phyloP scores from a whole-genome alignment of 1,140 invertebrate species.

The Hypsibius dujardini region DNA sequence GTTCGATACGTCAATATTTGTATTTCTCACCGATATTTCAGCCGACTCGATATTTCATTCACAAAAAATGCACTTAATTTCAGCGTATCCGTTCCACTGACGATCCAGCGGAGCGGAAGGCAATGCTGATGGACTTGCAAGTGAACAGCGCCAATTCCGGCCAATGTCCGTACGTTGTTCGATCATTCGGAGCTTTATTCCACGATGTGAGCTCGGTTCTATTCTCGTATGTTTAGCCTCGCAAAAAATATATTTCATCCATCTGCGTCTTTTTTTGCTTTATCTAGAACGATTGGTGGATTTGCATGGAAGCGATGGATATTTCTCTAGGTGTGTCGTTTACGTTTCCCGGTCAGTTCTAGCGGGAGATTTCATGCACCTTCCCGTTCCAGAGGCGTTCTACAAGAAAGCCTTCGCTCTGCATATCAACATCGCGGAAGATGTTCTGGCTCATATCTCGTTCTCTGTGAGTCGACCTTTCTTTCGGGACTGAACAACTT shows the following conservation, averaged over 20 bases:
- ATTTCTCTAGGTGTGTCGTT: conserved; percentile 49
- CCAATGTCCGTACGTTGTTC: conserved; percentile 83
- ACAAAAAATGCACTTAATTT: conserved; percentile 20
- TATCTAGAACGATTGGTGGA: conserved; percentile 78
- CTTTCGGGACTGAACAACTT: not conserved
- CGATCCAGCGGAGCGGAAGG: conserved; percentile 80
- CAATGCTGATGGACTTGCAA: conserved; percentile 79
- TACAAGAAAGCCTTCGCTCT: conserved; percentile 5
- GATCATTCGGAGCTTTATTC: conserved; percentile 93
- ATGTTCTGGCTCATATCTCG: conserved; percentile 78
- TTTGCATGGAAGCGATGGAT: conserved; percentile 99
- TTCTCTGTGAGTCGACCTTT: conserved; percentile 45
- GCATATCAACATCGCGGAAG: conserved; percentile 55
- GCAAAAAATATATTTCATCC: too few species aligned
- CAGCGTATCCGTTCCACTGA: conserved; percentile 73
- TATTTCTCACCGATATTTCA: not conserved
- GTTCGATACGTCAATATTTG: not conserved
- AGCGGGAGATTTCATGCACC: too few species aligned
- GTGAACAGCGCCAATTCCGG: conserved; percentile 81
- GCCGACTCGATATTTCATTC: not conserved
- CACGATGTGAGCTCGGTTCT: conserved; percentile 51
- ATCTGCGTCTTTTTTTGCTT: not conserved
- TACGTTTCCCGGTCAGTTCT: too few species aligned
- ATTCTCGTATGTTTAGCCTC: too few species aligned
- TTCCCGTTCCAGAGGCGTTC: not conserved